A percentile compares a stretch with the other conserved stretches of the same genome.
Evolutionary conservation across 2,888 invertebrate species (phyloP).

Genomic region (Apamea crenata): DNA sequence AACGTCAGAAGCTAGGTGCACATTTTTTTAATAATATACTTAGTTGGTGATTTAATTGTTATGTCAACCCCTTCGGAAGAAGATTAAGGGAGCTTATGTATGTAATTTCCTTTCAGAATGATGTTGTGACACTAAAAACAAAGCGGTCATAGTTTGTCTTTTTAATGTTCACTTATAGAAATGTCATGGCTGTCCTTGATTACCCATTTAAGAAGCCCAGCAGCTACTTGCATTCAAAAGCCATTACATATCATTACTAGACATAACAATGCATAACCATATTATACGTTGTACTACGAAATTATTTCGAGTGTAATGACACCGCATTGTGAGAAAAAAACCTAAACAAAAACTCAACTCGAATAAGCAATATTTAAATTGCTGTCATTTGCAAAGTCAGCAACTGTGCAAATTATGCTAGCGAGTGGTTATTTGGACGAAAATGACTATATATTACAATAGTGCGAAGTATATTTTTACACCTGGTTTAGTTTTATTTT

Average conservation of each 20-base stretch:
- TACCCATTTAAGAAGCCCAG: not conserved
- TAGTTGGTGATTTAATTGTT: no score
- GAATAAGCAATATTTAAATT: slow-evolving; percentile 40
- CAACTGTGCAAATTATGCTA: slow-evolving; percentile 46
- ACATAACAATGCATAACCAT: slow-evolving; percentile 53
- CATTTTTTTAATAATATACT: no score
- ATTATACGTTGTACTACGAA: slow-evolving; percentile 22
- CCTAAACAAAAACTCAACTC: slow-evolving; percentile 41
- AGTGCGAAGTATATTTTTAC: not conserved
- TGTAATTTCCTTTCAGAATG: no score
- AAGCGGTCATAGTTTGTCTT: not conserved
- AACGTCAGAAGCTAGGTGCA: no score
- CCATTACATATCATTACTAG: slow-evolving; percentile 26
- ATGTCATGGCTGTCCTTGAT: not conserved
- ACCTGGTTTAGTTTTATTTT: not conserved
- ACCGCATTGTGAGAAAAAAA: slow-evolving; percentile 51
- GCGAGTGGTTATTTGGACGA: slow-evolving; percentile 18
- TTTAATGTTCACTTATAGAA: not conserved
- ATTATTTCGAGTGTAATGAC: slow-evolving; percentile 55
- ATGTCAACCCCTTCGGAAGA: no score
- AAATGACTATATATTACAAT: no score
- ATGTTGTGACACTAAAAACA: not conserved
- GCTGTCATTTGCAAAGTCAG: slow-evolving; percentile 54
- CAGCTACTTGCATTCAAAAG: slow-evolving; percentile 22
- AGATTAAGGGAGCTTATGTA: no score